Evolutionary conservation across 30 jellyfish, hydroid and myxozoan species (phyloP).

Genomic region (Hydractinia echinata): DNA sequence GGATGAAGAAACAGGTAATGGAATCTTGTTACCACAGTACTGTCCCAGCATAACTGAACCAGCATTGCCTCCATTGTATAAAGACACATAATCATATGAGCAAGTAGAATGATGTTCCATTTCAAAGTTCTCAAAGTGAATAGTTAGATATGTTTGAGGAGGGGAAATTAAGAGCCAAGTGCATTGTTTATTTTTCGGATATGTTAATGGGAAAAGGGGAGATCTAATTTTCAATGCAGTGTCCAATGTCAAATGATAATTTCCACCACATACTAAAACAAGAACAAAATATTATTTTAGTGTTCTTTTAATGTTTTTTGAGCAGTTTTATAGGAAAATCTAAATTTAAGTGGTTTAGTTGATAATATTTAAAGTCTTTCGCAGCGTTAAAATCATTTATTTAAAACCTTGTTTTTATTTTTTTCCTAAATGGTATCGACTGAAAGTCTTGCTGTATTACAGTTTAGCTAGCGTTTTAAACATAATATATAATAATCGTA

Average conservation of each 20-base stretch:
- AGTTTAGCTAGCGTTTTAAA: too few species aligned
- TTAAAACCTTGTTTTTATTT: too few species aligned
- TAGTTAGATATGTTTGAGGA: conserved; percentile 5
- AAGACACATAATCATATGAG: conserved; percentile 45
- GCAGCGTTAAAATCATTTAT: too few species aligned
- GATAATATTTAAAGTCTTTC: too few species aligned
- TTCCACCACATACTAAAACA: conserved; percentile 19
- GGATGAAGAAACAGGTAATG: conserved; percentile 44
- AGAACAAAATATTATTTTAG: not conserved
- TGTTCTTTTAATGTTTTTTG: too few species aligned
- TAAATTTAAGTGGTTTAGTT: too few species aligned
- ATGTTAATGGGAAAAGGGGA: conserved; percentile 25
- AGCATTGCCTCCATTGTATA: conserved; percentile 56
- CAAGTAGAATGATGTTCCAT: conserved; percentile 30
- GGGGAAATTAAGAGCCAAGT: not conserved
- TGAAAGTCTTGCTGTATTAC: too few species aligned
- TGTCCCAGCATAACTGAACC: conserved; percentile 54
- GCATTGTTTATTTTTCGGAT: conserved; percentile 7
- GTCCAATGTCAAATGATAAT: not conserved
- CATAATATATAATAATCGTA: too few species aligned
- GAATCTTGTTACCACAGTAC: conserved; percentile 52
- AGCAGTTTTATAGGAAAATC: too few species aligned
- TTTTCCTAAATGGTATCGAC: too few species aligned
- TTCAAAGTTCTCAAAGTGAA: conserved; percentile 3
- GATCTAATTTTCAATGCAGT: conserved; percentile 7